phyloP scores from a whole-genome alignment of 2,888 invertebrate species.

The Rhamnusium bicolor region DNA sequence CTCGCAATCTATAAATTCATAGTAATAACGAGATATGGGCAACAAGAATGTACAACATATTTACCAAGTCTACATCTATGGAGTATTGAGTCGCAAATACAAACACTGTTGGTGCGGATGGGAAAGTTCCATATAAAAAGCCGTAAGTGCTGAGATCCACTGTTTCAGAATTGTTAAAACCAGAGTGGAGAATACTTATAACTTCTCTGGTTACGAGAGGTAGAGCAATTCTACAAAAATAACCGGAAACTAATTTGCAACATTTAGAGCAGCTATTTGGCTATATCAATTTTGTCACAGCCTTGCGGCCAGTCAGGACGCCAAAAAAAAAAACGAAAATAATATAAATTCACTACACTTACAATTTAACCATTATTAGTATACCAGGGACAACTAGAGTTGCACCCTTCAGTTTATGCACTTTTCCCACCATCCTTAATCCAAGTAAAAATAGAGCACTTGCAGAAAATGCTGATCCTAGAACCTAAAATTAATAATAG shows the following conservation, averaged over 20 bases:
- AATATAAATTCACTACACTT: constrained; percentile 66
- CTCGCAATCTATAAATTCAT: constrained; percentile 83
- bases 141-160: constrained; percentile 91
- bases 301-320: too few species aligned
- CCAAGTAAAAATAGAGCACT: constrained; percentile 93
- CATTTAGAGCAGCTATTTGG: background rate
- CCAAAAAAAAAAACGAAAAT: too few species aligned
- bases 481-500: constrained; percentile 75
- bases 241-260: background rate
- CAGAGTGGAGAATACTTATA: constrained; percentile 83
- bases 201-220: constrained; percentile 91
- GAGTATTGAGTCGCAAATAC: constrained; percentile 93
- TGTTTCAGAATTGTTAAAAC: constrained; percentile 82
- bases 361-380: constrained; percentile 92
- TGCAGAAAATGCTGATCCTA: constrained; percentile 92
- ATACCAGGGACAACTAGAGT: constrained; percentile 88
- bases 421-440: constrained; percentile 93
- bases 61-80: constrained; percentile 88
- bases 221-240: constrained; percentile 78
- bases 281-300: too few species aligned
- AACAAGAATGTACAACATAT: constrained; percentile 51
- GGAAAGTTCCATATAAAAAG: constrained; percentile 96
- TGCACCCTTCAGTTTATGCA: constrained; percentile 83
- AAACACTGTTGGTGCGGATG: constrained; percentile 96
- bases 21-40: background rate